Evolutionary conservation across 30 jellyfish, hydroid and myxozoan species (phyloP), one percentile per base, ranked within the genome.

Genomic region (Cassiopea andromeda): DNA sequence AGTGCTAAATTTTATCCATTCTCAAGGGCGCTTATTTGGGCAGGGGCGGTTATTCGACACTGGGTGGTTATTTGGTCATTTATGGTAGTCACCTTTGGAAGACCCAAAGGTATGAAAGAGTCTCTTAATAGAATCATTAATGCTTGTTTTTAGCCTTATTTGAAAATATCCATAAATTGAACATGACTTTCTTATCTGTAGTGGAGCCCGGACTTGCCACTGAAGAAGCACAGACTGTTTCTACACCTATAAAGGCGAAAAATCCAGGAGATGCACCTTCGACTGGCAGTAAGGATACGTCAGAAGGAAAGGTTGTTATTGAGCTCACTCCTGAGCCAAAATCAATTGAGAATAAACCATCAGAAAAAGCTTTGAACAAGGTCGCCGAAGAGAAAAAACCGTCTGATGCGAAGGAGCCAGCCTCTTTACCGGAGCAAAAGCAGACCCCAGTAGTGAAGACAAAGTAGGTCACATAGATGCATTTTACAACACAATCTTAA

Each of bases 301-400:
- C 60, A 8, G 82, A 48, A 18, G 93, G 60, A 15, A 46, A 74
- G 16, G 57, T 73, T 38, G 74, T 85, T 17, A 74, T 85, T 59
- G 57, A 47, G 38, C 81, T 73, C 7, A 85, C 87, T 45, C 93
- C 93, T 3, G 93, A 85, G 71, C 93, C 93, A 75, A 50, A 50
- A 50, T 50, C 92, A 83, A 70, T 64, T 50, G 70, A 48, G 72
- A 44, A 46, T 18, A 58, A 74, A 47, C 19, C 67, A 46, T 50
- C 77, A 73, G 67, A 80, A 2, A 80, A 46, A 27, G 70, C 44
- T 6, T 38, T 70, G 14, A 70, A 38, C 79, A 70, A 70, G 79
- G 54, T 17, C 16, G 1, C 48, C 5, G 84, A 75, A 47, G 84
- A 75, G 71, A 54, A 48, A 12, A 75, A 47, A 46, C 84, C 68